Conservation (phyloP, 2,888 invertebrate genomes). For the Mellilla xanthometata region DNA sequence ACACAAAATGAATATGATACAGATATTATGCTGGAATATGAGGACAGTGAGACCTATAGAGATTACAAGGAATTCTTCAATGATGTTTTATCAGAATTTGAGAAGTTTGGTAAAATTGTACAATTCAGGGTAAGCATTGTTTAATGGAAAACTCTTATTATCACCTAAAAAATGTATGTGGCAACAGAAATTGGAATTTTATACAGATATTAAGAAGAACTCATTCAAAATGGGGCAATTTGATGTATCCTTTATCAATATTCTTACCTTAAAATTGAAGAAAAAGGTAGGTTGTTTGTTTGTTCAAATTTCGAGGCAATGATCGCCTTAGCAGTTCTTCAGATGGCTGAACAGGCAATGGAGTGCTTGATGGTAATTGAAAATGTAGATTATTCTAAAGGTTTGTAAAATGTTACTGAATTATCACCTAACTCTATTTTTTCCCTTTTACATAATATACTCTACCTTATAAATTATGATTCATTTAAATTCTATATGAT, state of each 20-base stretch:
- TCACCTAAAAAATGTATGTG: too few relatives aligned
- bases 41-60: slow-evolving; percentile 89
- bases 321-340: slow-evolving; percentile 22
- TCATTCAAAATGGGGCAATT: too few relatives aligned
- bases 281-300: neutral
- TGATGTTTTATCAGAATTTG: slow-evolving; percentile 93
- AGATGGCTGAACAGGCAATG: slow-evolving; percentile 13
- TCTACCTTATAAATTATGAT: too few relatives aligned
- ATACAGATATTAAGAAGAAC: too few relatives aligned
- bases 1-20: slow-evolving; percentile 90
- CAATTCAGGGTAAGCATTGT: slow-evolving; percentile 84
- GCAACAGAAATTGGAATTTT: too few relatives aligned
- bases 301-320: slow-evolving; percentile 7
- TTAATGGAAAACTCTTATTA: neutral
- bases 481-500: too few relatives aligned
- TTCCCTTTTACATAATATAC: too few relatives aligned
- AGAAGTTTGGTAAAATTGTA: slow-evolving; percentile 85
- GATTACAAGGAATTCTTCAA: slow-evolving; percentile 93
- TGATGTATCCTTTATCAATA: slow-evolving; percentile 30
- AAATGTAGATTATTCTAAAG: too few relatives aligned
- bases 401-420: too few relatives aligned
- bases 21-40: slow-evolving; percentile 92
- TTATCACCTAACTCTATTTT: too few relatives aligned
- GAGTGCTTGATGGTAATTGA: too few relatives aligned
- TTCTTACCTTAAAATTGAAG: neutral